These are phyloP conservation scores for Gari tellinella DNA, from an alignment of 2,888 invertebrate species.

Conservation along the genomic window DNA sequence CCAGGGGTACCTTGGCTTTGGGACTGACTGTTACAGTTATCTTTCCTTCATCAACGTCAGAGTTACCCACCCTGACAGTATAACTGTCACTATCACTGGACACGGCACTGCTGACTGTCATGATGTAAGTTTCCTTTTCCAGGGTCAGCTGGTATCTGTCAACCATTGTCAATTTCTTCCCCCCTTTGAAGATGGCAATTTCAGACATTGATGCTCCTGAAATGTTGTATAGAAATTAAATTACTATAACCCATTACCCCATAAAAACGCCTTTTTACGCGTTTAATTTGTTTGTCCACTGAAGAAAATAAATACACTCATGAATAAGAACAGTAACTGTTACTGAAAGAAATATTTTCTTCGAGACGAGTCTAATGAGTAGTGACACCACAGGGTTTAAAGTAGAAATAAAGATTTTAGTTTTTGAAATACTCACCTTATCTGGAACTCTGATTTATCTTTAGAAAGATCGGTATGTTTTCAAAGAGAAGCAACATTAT, in stretches of 20 bases:
- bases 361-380: too few species aligned
- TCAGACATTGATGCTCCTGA: constrained; percentile 10
- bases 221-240: too few species aligned
- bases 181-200: constrained; percentile 6
- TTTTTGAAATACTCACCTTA: too few species aligned
- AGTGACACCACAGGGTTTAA: too few species aligned
- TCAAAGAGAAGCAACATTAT: too few species aligned
- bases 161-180: neutral
- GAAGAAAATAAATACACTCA: too few species aligned
- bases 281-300: too few species aligned
- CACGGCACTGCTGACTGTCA: constrained; percentile 5
- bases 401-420: too few species aligned
- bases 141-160: neutral
- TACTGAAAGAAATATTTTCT: too few species aligned
- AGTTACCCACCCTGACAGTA: neutral
- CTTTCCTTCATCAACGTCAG: neutral
- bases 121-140: neutral
- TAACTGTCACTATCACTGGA: constrained; percentile 4
- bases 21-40: constrained; percentile 2
- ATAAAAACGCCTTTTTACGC: too few species aligned
- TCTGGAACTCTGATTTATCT: neutral
- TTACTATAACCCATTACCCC: too few species aligned
- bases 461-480: neutral
- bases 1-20: neutral
- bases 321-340: too few species aligned